These are phyloP conservation scores for Emys orbicularis DNA, from an alignment of 2,797 vertebrate genomes.

Conservation along the genomic window DNA sequence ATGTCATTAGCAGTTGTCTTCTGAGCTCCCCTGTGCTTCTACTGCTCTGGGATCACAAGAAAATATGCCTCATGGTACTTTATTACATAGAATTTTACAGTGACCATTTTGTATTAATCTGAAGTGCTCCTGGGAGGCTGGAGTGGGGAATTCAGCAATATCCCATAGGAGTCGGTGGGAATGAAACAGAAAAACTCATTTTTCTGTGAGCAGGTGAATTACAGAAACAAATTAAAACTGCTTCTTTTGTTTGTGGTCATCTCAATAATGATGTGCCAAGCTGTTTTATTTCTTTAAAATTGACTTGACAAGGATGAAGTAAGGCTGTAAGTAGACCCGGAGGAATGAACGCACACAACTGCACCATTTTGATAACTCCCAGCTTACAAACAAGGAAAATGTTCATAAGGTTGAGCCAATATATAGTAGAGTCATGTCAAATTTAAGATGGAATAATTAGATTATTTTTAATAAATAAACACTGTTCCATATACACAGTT, in stretches of 20 bases:
- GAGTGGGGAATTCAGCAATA: background rate
- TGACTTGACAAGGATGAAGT: background rate
- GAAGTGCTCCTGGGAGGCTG: background rate
- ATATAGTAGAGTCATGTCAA: background rate
- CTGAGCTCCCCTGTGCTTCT: background rate
- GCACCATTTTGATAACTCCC: background rate
- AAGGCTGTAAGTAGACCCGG: background rate
- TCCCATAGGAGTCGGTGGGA: background rate
- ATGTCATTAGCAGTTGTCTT: background rate
- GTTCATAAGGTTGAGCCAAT: background rate
- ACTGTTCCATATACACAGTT: background rate
- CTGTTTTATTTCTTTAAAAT: background rate
- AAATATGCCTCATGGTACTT: background rate
- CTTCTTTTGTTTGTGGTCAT: background rate
- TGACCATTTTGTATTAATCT: background rate
- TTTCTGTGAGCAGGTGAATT: background rate
- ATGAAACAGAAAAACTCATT: background rate
- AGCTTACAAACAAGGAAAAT: background rate
- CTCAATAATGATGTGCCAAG: background rate
- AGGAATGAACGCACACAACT: background rate
- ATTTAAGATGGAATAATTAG: background rate
- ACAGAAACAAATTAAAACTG: background rate
- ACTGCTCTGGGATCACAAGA: background rate
- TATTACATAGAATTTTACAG: background rate
- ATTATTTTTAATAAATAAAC: background rate